These are phyloP conservation scores for Plagodis pulveraria DNA, from an alignment of 2,888 invertebrate genomes.

Conservation along the genomic window DNA sequence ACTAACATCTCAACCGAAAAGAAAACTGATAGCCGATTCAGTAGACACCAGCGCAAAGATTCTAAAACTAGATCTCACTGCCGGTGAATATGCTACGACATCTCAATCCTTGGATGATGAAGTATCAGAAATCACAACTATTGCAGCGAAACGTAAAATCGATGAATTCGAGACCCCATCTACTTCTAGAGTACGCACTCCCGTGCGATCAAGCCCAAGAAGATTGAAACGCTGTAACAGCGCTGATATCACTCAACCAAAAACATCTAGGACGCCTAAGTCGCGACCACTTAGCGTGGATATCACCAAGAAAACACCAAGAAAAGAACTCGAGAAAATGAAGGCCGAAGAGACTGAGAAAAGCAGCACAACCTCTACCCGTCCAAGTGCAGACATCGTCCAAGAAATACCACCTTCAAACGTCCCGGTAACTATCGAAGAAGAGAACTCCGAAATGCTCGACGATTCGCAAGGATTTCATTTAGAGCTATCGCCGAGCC, in stretches of 20 bases:
- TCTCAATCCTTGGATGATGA: constrained; percentile 70
- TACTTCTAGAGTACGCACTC: constrained; percentile 64
- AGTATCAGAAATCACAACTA: constrained; percentile 66
- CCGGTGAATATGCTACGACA: constrained; percentile 53
- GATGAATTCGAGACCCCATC: constrained; percentile 57
- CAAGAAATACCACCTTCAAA: constrained; percentile 56
- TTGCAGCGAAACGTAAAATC: constrained; percentile 51
- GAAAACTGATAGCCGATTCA: constrained; percentile 65
- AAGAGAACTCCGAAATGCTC: constrained; percentile 54
- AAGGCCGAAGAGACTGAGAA: constrained; percentile 35
- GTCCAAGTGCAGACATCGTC: constrained; percentile 61
- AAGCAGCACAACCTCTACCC: constrained; percentile 18
- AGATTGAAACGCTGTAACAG: constrained; percentile 73
- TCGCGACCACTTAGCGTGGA: constrained; percentile 69
- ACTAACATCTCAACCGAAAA: constrained; percentile 52
- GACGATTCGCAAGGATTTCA: constrained; percentile 77
- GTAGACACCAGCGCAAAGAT: constrained; percentile 61
- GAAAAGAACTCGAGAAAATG: constrained; percentile 47
- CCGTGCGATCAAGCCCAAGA: constrained; percentile 67
- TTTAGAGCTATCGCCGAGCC: constrained; percentile 66
- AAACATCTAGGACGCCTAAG: constrained; percentile 70
- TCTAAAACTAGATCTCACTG: constrained; percentile 62
- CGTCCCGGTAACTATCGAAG: constrained; percentile 64
- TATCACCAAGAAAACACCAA: constrained; percentile 60
- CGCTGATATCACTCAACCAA: constrained; percentile 59